Percentiles rank a stretch among this genome's conserved stretches.
These are phyloP conservation scores for Nezara viridula DNA, from an alignment of 2,888 invertebrate genomes.

Conservation along the genomic window DNA sequence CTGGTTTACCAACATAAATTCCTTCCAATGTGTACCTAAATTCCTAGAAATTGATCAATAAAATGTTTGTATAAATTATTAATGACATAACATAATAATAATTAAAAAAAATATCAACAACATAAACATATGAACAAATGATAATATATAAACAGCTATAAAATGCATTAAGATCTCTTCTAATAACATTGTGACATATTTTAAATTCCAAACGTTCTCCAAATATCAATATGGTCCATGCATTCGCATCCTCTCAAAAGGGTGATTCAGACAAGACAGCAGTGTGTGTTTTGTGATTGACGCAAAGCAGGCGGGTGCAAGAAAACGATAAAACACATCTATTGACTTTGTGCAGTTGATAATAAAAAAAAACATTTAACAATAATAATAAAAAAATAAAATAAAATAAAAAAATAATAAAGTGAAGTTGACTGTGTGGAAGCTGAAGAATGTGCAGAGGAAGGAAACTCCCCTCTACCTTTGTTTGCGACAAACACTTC, in stretches of 20 bases:
- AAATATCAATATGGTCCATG: constrained; percentile 20
- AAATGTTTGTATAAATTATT: background rate
- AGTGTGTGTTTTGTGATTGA: constrained; percentile 30
- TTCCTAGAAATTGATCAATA: background rate
- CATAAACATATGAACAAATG: background rate
- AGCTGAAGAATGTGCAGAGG: constrained; percentile 43
- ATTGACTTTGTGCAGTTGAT: constrained; percentile 47
- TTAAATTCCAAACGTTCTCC: constrained; percentile 32
- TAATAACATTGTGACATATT: background rate
- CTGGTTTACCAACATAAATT: background rate
- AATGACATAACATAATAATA: too few species aligned
- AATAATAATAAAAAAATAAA: background rate
- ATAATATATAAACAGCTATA: background rate
- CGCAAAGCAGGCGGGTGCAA: constrained; percentile 56
- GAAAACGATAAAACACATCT: constrained; percentile 47
- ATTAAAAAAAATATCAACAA: too few species aligned
- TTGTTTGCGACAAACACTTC: constrained; percentile 31
- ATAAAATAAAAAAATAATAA: background rate
- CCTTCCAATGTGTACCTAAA: background rate
- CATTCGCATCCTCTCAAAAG: constrained; percentile 42
- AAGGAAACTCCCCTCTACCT: constrained; percentile 16
- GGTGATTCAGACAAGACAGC: constrained; percentile 29
- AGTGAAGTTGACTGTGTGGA: constrained; percentile 32
- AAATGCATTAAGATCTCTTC: constrained; percentile 8
- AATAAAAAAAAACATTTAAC: constrained; percentile 12